Base-by-base conservation (phyloP, 1,140 invertebrate genomes). In the Aradophagus sp. region DNA sequence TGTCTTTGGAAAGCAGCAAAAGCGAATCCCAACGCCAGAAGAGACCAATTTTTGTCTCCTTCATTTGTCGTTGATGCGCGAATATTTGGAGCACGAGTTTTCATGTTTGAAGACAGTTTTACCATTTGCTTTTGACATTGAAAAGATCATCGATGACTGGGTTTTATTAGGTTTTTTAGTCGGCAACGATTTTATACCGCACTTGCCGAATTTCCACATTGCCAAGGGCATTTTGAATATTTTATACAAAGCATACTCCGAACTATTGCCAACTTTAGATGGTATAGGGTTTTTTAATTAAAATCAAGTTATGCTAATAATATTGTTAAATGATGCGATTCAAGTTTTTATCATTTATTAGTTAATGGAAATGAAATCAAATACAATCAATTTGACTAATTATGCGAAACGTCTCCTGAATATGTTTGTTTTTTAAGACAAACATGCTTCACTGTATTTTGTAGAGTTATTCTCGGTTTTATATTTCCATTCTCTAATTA, bases 171-270 rank as follows among this genome's bases (percentile, higher is more conserved):
- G 95, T 1, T 98, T 98, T 82, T 85, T 99, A 16, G 93, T 99
- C 4, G 97, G 97, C 32, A 99, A 99, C 84, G 97, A 99, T 86
- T 99, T 99, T 84, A 94, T 99, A 75, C 97, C 97, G 0, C 90
- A 98, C 86, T 86, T 99, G 45, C 97, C 97, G 17, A 91, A 97
- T 81, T 88, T 99, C 79, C 95, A 99, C 81, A 98, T 99, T 72
- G 89, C 90, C 47, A 92, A 94, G 77, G 95, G 95, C 77, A 95
- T 95, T 20, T 80, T 99, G 36, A 92, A 94, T 0, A 81, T 93
- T 29, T 86, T 99, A 26, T 99, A 97, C 86, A 88, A 90, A 73
- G 92, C 91, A 1, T 99, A 99, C 79, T 97, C 93, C 80, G 88
- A 91, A 17, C 90, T 97, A 14, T 85, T 99, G 67, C 95, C 95